A percentile compares a stretch with the other conserved stretches of the same genome.
Evolutionary conservation across 2,113 vertebrate genomes (phyloP).

Genomic region (Oophaga pumilio): DNA sequence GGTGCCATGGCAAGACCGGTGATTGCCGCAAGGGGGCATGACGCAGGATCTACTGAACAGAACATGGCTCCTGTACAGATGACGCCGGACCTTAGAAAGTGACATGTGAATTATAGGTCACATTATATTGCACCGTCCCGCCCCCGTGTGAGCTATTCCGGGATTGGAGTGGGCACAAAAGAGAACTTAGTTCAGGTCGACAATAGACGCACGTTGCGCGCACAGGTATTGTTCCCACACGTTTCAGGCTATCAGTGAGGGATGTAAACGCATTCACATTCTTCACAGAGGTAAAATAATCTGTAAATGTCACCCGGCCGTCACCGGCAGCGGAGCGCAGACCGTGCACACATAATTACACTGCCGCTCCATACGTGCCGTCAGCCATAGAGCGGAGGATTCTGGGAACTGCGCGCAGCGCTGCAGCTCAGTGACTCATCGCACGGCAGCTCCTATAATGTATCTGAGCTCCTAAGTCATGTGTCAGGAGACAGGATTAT

Average conservation of each 20-base stretch:
- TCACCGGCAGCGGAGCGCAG: not conserved
- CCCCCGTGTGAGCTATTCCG: constrained; percentile 1
- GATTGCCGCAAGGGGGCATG: too few species aligned
- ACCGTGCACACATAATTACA: not conserved
- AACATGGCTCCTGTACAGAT: too few species aligned
- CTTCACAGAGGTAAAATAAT: constrained; percentile 16
- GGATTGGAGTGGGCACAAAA: not conserved
- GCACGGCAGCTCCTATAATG: not conserved
- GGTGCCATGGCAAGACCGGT: too few species aligned
- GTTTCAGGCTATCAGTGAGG: not conserved
- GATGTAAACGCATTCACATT: constrained; percentile 12
- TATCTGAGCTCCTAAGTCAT: constrained; percentile 16
- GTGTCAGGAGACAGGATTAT: constrained; percentile 16
- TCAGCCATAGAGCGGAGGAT: constrained; percentile 15
- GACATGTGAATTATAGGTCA: not conserved
- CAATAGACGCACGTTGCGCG: not conserved
- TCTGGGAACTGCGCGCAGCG: constrained; percentile 19
- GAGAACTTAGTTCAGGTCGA: not conserved
- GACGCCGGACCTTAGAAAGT: too few species aligned
- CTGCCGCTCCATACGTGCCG: constrained; percentile 24
- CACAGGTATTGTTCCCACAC: constrained; percentile 13
- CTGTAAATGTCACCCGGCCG: constrained; percentile 29
- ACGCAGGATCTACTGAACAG: too few species aligned
- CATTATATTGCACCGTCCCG: not conserved
- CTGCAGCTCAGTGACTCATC: constrained; percentile 38